A percentile compares a stretch with the other conserved stretches of the same genome.
These are phyloP conservation scores for Heterotilapia buettikoferi DNA, from an alignment of 2,113 vertebrate genomes.

Conservation along the genomic window DNA sequence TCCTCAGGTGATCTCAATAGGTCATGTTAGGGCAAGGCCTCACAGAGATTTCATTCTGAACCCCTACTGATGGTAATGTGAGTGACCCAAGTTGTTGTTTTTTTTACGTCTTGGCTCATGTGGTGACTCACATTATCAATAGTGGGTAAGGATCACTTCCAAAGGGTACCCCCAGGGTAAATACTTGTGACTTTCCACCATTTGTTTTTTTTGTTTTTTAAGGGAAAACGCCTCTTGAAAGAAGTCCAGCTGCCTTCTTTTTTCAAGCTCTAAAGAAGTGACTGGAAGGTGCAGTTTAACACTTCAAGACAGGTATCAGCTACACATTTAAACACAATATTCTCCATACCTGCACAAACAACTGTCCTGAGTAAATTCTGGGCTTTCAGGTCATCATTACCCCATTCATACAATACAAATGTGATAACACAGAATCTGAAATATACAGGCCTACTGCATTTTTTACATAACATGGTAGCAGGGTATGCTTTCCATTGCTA, in stretches of 20 bases:
- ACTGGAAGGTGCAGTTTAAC: neutral
- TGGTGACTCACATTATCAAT: neutral
- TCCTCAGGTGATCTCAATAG: neutral
- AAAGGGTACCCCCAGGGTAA: neutral
- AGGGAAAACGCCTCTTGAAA: neutral
- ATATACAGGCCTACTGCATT: neutral
- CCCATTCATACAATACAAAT: neutral
- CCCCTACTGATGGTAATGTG: neutral
- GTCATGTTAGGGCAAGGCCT: neutral
- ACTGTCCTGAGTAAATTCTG: neutral
- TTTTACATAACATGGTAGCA: neutral
- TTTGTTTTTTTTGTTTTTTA: neutral
- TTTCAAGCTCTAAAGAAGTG: neutral
- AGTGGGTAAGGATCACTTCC: neutral
- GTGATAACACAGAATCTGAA: neutral
- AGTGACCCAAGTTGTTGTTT: neutral
- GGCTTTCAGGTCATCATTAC: neutral
- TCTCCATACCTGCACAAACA: neutral
- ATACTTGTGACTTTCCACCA: neutral
- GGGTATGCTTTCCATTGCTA: neutral
- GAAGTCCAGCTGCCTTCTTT: neutral
- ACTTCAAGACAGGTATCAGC: neutral
- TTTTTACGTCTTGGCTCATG: neutral
- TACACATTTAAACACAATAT: neutral
- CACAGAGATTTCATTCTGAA: neutral